phyloP scores from a whole-genome alignment of 2,888 invertebrate species.

The Morpho deidamia region DNA sequence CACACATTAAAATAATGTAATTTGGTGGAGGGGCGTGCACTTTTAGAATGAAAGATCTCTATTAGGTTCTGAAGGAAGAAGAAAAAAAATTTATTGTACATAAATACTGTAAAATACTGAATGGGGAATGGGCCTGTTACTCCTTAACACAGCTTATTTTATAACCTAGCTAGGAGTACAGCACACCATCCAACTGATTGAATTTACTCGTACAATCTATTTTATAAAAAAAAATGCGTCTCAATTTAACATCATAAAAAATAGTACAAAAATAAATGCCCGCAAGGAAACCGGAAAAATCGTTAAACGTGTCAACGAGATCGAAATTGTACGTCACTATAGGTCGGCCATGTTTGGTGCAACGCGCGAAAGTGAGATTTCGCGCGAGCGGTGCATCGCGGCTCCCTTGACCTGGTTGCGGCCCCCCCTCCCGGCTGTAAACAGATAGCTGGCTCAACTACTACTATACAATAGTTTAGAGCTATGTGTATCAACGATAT shows the following conservation, averaged over 20 bases:
- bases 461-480: conserved; percentile 19
- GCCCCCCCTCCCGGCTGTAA: conserved; percentile 51
- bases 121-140: no score
- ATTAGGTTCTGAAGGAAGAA: no score
- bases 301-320: conserved; percentile 55
- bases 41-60: no score
- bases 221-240: no score
- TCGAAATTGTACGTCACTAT: conserved; percentile 57
- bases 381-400: conserved; percentile 75
- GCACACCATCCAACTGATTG: no score
- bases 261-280: not conserved
- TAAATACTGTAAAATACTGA: no score
- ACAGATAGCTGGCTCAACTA: conserved; percentile 36
- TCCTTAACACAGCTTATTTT: no score
- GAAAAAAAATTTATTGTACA: no score
- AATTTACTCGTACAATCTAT: no score
- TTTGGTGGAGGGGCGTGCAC: no score
- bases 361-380: conserved; percentile 78
- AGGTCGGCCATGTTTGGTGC: conserved; percentile 64
- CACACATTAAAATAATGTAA: no score
- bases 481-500: not conserved
- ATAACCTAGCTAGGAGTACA: no score
- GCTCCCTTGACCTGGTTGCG: conserved; percentile 73
- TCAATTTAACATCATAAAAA: not conserved
- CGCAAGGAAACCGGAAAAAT: conserved; percentile 33